Base-by-base conservation (phyloP, 1,140 invertebrate species). In the Cotesia glomerata region DNA sequence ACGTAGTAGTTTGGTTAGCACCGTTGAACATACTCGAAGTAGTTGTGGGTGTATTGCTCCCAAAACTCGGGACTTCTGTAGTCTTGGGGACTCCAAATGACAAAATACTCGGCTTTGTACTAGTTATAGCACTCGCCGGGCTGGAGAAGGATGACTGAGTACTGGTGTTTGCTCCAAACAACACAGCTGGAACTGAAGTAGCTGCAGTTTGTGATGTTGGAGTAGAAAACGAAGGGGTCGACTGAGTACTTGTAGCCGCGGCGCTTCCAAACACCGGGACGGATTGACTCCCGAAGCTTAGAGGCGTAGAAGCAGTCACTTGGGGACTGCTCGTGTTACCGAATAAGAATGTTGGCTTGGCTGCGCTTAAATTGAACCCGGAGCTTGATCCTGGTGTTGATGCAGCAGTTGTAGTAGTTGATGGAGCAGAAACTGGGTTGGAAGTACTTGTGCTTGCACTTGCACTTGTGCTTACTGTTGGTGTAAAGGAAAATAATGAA, bases 301-400 rank as follows among this genome's bases (percentile, higher is more conserved):
- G 11, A 51, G 74, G 26, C 8, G 70, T 5, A 18, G 49, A 13
- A 5, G 56, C 7, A 61, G 54, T 69, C n/a, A 36, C 26, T 49
- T 54, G 35, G 4, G 61, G 16, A 8, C 32, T 62, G 54, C 16
- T 56, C 3, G 64, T n/a, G 26, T 52, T 35, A 9, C 69, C 64
- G 16, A 80, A 81, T 11, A 74, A 73, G 13, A 80, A 69, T 2
- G 36, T 3, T 16, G 73, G 18, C 36, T 76, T 80, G n/a, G 49
- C 77, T 0, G 59, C 52, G 16, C 45, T 34, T 1, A 70, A 26
- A 1, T 54, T 65, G 2, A 73, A 54, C 4, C 26, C 14, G 9
- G 68, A 45, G 39, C 5, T 45, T 1, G 8, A 45, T 45, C 39
- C 39, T 9, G 39, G 39, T 45, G 39, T 51, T 18, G 73, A 32